Evolutionary conservation across 1,140 invertebrate genomes (phyloP), one percentile per base, ranked within the genome.

Genomic region (Calephelis virginiensis): DNA sequence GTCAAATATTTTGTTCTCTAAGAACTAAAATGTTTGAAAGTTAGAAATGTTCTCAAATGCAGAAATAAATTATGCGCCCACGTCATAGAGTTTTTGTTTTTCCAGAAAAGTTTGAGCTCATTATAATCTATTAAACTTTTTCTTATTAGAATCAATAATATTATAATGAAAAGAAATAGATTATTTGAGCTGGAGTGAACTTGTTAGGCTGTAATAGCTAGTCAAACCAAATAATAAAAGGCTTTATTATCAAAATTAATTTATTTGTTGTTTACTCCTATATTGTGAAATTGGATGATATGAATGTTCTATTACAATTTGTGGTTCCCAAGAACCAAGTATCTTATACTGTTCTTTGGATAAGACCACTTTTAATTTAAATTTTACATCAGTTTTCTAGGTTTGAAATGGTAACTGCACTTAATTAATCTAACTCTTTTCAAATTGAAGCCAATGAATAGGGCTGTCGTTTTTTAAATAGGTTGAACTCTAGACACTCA

Each of bases 401-500:
- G 10, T 37, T 56, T 53, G 28, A 56, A 8, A 12, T 56, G 53
- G 11, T 11, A 12, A 1, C 12, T 28, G 53, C 14, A 28, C 53
- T 56, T 28, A 56, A 37, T 56, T 56, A 56, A 56, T 56, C 53
- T 56, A 56, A 17, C 53, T 56, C 53, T 56, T 56, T 56, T 56
- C 28, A 37, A 56, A 10, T 37, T 56, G 28, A 56, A 56, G 28
- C 28, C 53, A 56, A 81, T 82, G 83, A 74, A 70, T 86, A 84
- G 76, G 72, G 78, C 82, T 76, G 70, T 78, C 63, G 70, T 72
- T 69, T 77, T 17, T 65, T 84, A 69, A 81, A 85, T 83, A 86
- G 74, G 81, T 83, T 79, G 63, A 77, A 76, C 80, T 86, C 68
- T 85, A 86, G 76, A 78, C 76, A 80, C 73, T 76, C 77, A 68